These are phyloP conservation scores for Muscicapa comitata DNA, from an alignment of 2,797 vertebrate species.

Conservation along the genomic window DNA sequence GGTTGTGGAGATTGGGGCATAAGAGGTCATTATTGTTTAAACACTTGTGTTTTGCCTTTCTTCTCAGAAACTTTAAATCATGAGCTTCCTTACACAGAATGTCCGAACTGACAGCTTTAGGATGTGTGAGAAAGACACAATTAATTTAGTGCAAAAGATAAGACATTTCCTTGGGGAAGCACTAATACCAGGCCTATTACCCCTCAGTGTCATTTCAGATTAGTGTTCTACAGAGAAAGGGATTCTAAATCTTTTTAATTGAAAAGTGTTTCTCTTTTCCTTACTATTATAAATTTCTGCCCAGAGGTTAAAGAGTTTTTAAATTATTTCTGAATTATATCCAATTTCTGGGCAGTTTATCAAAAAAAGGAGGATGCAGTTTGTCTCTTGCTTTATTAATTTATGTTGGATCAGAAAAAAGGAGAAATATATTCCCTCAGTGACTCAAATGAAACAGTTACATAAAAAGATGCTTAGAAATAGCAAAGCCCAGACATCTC, in stretches of 20 bases:
- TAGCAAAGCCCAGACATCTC: background rate
- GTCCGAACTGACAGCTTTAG: slow-evolving; percentile 26
- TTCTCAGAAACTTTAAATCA: slow-evolving; percentile 39
- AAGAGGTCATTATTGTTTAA: slow-evolving; percentile 22
- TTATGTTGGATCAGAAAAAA: background rate
- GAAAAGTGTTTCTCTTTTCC: slow-evolving; percentile 34
- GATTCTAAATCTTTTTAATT: slow-evolving; percentile 51
- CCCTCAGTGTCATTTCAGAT: slow-evolving; percentile 35
- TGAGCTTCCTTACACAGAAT: background rate
- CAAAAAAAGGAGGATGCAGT: background rate
- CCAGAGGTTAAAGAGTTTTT: background rate
- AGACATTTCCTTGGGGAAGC: slow-evolving; percentile 42
- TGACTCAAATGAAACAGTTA: background rate
- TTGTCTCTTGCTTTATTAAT: background rate
- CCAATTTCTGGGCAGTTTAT: background rate
- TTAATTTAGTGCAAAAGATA: slow-evolving; percentile 42
- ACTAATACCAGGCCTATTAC: slow-evolving; percentile 1
- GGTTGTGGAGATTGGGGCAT: background rate
- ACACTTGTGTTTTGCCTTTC: background rate
- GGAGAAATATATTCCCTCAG: background rate
- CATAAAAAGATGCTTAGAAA: background rate
- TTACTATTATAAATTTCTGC: slow-evolving; percentile 3
- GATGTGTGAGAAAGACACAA: slow-evolving; percentile 28
- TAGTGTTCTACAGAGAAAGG: background rate
- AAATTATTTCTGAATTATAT: slow-evolving; percentile 18